phyloP scores from a whole-genome alignment of 1,140 invertebrate species.

The Megathymus violae region DNA sequence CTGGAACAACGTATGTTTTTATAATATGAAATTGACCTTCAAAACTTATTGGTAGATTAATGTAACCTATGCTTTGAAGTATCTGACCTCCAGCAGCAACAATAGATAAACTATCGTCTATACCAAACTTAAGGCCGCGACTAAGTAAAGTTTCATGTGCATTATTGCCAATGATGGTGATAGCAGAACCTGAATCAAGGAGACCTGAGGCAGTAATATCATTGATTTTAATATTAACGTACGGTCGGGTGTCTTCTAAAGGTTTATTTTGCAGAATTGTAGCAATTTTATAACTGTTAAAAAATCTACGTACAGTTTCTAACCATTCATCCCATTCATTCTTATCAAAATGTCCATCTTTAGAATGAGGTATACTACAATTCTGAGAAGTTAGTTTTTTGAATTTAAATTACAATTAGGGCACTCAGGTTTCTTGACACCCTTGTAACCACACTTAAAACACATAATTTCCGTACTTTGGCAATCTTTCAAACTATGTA shows the following conservation, averaged over 20 bases:
- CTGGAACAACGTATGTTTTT: conserved; percentile 32
- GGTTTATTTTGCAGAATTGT: conserved; percentile 22
- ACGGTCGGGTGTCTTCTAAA: conserved; percentile 20
- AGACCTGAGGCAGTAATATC: conserved; percentile 6
- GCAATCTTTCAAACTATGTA: conserved; percentile 35
- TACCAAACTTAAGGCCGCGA: neutral
- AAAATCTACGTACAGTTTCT: neutral
- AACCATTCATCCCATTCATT: conserved; percentile 5
- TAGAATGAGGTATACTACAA: neutral
- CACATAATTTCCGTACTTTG: conserved; percentile 27
- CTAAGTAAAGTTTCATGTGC: conserved; percentile 1
- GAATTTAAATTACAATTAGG: conserved; percentile 30
- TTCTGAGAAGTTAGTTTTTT: conserved; percentile 45
- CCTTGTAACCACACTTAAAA: conserved; percentile 38
- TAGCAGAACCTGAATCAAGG: conserved; percentile 33
- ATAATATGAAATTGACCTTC: conserved; percentile 27
- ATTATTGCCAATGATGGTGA: conserved; percentile 34
- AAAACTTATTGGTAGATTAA: conserved; percentile 34
- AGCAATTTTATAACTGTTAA: neutral
- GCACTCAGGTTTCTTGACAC: conserved; percentile 37
- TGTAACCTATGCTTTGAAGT: conserved; percentile 30
- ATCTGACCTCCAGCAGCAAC: conserved; percentile 31
- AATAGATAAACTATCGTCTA: conserved; percentile 14
- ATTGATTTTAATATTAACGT: conserved; percentile 18
- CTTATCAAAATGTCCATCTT: neutral